These are phyloP conservation scores for Alces alces DNA, from an alignment of 2,113 vertebrate genomes.

Conservation along the genomic window DNA sequence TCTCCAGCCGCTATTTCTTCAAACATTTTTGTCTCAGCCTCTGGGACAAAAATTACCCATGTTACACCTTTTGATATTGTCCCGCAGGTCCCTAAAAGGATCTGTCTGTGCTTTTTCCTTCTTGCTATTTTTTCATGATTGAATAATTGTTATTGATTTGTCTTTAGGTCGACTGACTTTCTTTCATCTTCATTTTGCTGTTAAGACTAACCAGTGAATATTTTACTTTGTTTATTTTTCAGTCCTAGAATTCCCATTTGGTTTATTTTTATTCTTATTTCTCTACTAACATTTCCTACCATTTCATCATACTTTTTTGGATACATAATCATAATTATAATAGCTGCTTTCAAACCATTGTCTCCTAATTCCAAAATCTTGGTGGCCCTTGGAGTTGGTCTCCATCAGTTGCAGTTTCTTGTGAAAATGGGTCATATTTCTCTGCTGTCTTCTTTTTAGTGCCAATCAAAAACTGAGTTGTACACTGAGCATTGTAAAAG, in stretches of 20 bases:
- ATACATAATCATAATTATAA: background rate
- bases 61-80: background rate
- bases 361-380: background rate
- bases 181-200: constrained; percentile 9
- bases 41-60: background rate
- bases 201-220: background rate
- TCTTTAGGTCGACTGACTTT: background rate
- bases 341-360: background rate
- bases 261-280: background rate
- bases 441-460: background rate
- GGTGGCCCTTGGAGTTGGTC: background rate
- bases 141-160: background rate
- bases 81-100: background rate
- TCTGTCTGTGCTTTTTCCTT: background rate
- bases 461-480: background rate
- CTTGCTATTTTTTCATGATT: background rate
- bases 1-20: background rate
- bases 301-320: background rate
- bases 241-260: background rate
- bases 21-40: background rate
- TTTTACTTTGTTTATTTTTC: constrained; percentile 5
- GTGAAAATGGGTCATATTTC: background rate
- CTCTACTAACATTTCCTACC: background rate
- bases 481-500: background rate
- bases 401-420: background rate